A percentile compares a stretch with the other conserved stretches of the same genome.
Conservation (phyloP, 2,113 vertebrate species). For the Meriones unguiculatus region DNA sequence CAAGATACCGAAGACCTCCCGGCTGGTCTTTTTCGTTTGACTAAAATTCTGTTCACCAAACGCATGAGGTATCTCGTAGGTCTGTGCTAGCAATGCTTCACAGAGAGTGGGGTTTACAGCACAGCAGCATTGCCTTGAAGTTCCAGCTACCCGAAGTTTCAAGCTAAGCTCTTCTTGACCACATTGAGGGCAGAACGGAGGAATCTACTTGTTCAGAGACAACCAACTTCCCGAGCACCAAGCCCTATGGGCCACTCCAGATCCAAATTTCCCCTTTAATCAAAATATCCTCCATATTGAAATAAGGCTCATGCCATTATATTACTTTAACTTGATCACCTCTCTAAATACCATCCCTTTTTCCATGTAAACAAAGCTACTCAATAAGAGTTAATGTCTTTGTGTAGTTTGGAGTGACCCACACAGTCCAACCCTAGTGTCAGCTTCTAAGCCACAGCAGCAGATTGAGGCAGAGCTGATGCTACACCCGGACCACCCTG, state of each 20-base stretch:
- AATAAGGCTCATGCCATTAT: too few species aligned
- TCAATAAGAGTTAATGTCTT: background rate
- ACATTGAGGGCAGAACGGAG: background rate
- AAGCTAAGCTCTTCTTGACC: background rate
- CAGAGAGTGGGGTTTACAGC: background rate
- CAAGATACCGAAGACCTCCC: background rate
- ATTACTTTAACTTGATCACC: background rate
- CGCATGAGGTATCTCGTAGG: background rate
- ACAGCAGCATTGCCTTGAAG: background rate
- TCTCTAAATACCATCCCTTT: background rate
- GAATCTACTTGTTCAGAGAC: background rate
- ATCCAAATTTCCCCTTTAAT: background rate
- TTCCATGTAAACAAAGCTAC: background rate
- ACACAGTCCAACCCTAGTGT: too few species aligned
- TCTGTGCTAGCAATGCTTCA: background rate
- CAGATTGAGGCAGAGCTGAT: background rate
- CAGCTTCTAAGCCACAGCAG: background rate
- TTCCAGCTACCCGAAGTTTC: background rate
- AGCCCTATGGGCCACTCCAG: too few species aligned
- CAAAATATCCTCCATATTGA: background rate
- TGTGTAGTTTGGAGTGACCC: background rate
- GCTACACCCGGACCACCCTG: rapidly evolving
- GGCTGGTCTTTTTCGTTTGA: background rate
- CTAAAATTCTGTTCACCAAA: background rate
- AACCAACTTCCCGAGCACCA: background rate